Conservation (phyloP, 2,113 vertebrate genomes). For the Camelus bactrianus region DNA sequence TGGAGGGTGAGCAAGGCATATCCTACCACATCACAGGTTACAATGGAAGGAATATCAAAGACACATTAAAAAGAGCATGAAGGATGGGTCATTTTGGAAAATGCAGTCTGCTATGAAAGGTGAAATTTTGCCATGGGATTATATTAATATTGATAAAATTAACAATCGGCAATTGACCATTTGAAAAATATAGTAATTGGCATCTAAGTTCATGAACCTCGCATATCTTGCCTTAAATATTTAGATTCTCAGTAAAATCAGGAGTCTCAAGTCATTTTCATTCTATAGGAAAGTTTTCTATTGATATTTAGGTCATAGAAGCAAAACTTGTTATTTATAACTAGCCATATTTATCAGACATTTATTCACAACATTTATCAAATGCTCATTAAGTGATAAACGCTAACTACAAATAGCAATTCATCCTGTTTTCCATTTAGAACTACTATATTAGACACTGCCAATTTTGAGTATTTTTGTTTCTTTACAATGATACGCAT, state of each 20-base stretch:
- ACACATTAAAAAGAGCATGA: neutral
- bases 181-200: neutral
- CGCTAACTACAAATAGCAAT: neutral
- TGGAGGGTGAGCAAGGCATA: neutral
- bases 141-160: neutral
- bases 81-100: neutral
- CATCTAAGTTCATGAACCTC: neutral
- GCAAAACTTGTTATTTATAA: neutral
- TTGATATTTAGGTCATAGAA: neutral
- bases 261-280: neutral
- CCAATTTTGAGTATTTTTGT: neutral
- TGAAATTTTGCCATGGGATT: neutral
- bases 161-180: neutral
- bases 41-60: neutral
- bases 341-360: neutral
- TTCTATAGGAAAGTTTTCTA: neutral
- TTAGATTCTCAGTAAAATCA: neutral
- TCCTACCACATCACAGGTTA: neutral
- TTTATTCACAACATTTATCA: neutral
- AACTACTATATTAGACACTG: neutral
- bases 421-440: slow-evolving; percentile 3
- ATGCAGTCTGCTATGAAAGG: neutral
- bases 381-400: slow-evolving; percentile 1
- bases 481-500: neutral
- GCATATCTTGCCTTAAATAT: neutral